A percentile compares a stretch with the other conserved stretches of the same genome.
These are phyloP conservation scores for Esox niger DNA, from an alignment of 2,113 vertebrate genomes.

Conservation along the genomic window DNA sequence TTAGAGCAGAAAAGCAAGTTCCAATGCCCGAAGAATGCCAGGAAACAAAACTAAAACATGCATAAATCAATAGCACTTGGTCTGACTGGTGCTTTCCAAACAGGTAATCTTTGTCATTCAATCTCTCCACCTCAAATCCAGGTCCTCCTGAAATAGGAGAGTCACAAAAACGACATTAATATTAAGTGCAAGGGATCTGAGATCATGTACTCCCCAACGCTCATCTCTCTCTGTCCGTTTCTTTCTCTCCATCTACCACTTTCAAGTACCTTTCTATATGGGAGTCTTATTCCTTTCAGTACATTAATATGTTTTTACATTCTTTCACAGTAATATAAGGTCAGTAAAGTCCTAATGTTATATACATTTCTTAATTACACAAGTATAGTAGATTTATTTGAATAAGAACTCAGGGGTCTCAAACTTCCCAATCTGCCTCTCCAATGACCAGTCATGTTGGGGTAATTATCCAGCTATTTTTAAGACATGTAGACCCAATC, in stretches of 20 bases:
- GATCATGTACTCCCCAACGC: slow-evolving; percentile 51
- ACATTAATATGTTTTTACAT: background rate
- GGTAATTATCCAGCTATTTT: slow-evolving; percentile 60
- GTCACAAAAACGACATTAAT: slow-evolving; percentile 67
- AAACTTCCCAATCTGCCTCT: slow-evolving; percentile 44
- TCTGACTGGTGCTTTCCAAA: slow-evolving; percentile 48
- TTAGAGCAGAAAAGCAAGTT: slow-evolving; percentile 45
- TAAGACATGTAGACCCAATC: slow-evolving; percentile 50
- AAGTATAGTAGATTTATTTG: slow-evolving; percentile 61
- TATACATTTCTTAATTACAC: slow-evolving; percentile 50
- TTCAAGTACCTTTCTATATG: slow-evolving; percentile 14
- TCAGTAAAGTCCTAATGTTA: slow-evolving; percentile 33
- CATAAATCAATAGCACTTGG: slow-evolving; percentile 59
- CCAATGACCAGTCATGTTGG: slow-evolving; percentile 55
- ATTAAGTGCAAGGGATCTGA: slow-evolving; percentile 59
- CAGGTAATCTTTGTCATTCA: slow-evolving; percentile 66
- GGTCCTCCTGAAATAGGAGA: slow-evolving; percentile 63
- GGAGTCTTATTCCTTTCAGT: slow-evolving; percentile 19
- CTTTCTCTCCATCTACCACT: slow-evolving; percentile 11
- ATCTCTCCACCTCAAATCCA: slow-evolving; percentile 56
- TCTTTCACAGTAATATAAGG: slow-evolving; percentile 19
- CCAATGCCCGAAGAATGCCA: slow-evolving; percentile 41
- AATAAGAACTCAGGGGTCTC: slow-evolving; percentile 57
- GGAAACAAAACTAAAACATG: slow-evolving; percentile 58
- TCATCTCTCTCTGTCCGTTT: slow-evolving; percentile 11